Percentiles rank a stretch among this genome's conserved stretches.
These are phyloP conservation scores for Luperina nickerlii DNA, from an alignment of 2,888 invertebrate genomes.

Conservation along the genomic window DNA sequence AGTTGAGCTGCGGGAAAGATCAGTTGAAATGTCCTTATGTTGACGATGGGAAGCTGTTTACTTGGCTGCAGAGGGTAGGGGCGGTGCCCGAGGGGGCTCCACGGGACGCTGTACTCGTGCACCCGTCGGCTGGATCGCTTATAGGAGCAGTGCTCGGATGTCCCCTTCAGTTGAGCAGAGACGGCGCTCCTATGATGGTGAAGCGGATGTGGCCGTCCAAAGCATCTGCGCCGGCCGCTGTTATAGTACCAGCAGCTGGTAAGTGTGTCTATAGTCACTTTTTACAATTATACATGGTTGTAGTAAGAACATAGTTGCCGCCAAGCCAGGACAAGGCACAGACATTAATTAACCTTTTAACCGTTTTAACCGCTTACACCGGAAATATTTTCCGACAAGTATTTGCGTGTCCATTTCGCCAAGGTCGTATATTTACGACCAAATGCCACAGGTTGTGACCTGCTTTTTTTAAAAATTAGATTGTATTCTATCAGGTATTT, in stretches of 20 bases:
- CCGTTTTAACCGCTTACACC: no score
- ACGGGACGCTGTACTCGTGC: constrained; percentile 82
- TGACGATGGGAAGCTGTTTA: constrained; percentile 76
- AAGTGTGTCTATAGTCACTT: constrained; percentile 23
- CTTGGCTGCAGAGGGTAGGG: constrained; percentile 83
- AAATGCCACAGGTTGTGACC: no score
- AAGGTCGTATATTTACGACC: no score
- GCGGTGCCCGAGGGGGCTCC: constrained; percentile 81
- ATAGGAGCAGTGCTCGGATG: constrained; percentile 85
- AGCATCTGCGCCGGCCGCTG: constrained; percentile 84
- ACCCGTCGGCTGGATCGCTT: constrained; percentile 82
- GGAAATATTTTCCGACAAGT: no score
- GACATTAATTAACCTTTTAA: neutral
- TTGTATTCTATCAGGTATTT: no score
- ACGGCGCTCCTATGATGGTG: constrained; percentile 81
- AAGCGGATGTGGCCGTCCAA: constrained; percentile 88
- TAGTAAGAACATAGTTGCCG: neutral
- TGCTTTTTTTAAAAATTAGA: no score
- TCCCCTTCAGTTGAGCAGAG: constrained; percentile 79
- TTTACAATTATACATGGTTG: neutral
- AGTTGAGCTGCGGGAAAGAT: constrained; percentile 87
- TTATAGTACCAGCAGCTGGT: constrained; percentile 86
- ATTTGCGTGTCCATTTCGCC: no score
- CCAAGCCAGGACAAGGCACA: neutral
- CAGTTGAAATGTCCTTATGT: constrained; percentile 86